Percentiles rank a stretch among this genome's conserved stretches.
These are phyloP conservation scores for Aurelia aurita DNA, from an alignment of 30 jellyfish, hydroid and myxozoan genomes.

Conservation along the genomic window DNA sequence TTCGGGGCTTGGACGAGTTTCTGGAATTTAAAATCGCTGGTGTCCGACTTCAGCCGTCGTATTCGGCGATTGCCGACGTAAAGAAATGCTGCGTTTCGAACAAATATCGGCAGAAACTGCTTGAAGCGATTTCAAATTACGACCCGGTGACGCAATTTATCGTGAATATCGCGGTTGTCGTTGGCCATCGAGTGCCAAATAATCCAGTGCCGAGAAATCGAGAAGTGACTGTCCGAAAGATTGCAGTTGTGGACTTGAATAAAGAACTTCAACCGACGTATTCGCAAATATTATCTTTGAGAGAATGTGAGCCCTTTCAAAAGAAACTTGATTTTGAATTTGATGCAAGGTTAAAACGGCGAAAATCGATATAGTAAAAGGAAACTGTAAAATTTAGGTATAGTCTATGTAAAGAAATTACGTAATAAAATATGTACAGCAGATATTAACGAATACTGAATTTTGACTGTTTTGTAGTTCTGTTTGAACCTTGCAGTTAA, in stretches of 20 bases:
- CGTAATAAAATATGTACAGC: too few species aligned
- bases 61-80: slow-evolving; percentile 64
- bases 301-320: slow-evolving; percentile 24
- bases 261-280: slow-evolving; percentile 20
- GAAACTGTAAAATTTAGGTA: not conserved
- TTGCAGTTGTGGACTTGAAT: slow-evolving; percentile 9
- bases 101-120: slow-evolving; percentile 42
- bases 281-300: not conserved
- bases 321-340: not conserved
- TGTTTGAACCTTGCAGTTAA: too few species aligned
- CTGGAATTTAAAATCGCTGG: slow-evolving; percentile 1
- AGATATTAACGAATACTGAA: too few species aligned
- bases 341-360: not conserved
- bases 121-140: slow-evolving; percentile 40
- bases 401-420: too few species aligned
- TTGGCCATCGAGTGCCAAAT: slow-evolving; percentile 66
- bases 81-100: slow-evolving; percentile 58
- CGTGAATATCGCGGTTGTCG: slow-evolving; percentile 78
- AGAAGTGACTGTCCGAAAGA: slow-evolving; percentile 81
- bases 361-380: slow-evolving; percentile 38
- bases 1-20: slow-evolving; percentile 44
- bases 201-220: slow-evolving; percentile 89
- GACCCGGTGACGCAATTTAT: slow-evolving; percentile 78
- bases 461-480: too few species aligned
- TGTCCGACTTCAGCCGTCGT: slow-evolving; percentile 57